Evolutionary conservation across 2,888 invertebrate species (phyloP).

Genomic region (Magallana nippona): DNA sequence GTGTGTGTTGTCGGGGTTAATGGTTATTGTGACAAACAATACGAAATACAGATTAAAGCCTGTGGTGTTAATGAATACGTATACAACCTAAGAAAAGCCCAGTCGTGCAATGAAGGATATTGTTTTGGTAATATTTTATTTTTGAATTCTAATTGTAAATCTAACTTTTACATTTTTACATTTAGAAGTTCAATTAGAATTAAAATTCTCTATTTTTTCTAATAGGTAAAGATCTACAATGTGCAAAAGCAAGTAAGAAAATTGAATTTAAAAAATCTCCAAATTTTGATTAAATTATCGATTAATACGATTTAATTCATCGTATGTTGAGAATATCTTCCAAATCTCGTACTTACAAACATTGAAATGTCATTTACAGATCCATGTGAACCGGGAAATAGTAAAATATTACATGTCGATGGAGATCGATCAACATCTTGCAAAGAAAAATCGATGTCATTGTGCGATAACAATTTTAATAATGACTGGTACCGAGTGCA

Average conservation of each 20-base stretch:
- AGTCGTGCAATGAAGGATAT: neutral
- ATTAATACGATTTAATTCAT: no score
- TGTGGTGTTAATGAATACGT: neutral
- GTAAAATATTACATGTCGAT: neutral
- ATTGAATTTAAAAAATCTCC: no score
- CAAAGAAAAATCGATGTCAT: neutral
- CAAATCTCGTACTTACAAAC: no score
- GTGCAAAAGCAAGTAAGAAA: no score
- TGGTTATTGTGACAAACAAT: neutral
- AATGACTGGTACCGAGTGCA: neutral
- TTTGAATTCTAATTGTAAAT: neutral
- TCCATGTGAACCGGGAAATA: neutral
- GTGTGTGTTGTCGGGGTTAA: neutral
- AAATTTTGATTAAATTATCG: no score
- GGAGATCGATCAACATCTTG: neutral
- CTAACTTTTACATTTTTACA: no score
- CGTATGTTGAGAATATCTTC: no score
- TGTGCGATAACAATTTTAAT: neutral
- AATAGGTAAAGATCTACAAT: no score
- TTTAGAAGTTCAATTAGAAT: no score
- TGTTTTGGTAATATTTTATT: neutral
- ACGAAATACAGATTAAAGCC: neutral
- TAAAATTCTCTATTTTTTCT: no score
- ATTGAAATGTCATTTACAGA: neutral
- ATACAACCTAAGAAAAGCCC: neutral